These are phyloP conservation scores for Ceratosolen solmsi DNA, from an alignment of 1,140 invertebrate genomes.

Conservation along the genomic window DNA sequence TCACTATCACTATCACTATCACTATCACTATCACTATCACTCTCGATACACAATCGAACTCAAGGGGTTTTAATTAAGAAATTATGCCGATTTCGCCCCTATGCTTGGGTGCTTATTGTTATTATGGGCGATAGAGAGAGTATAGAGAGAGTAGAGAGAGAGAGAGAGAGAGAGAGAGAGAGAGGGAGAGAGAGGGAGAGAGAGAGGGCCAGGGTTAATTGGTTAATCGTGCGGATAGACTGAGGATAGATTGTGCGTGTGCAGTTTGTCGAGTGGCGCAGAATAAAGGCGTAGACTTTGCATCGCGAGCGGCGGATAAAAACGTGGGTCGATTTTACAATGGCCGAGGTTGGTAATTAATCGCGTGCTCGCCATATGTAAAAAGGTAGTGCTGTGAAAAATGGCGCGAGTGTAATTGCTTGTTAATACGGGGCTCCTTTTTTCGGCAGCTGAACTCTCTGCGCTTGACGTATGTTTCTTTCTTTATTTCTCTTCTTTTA, in stretches of 20 bases:
- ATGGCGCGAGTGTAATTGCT: slow-evolving; percentile 64
- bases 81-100: slow-evolving; percentile 59
- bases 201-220: slow-evolving; percentile 58
- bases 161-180: too few species aligned
- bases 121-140: slow-evolving; percentile 47
- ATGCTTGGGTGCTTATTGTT: neutral
- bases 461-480: neutral
- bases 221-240: slow-evolving; percentile 69
- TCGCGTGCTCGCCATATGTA: slow-evolving; percentile 48
- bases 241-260: slow-evolving; percentile 44
- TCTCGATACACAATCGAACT: neutral
- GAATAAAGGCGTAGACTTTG: slow-evolving; percentile 53
- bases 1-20: too few species aligned
- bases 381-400: slow-evolving; percentile 24
- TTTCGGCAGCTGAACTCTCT: neutral
- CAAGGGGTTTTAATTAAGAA: slow-evolving; percentile 68
- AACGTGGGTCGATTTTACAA: slow-evolving; percentile 16
- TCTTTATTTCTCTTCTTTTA: slow-evolving; percentile 1
- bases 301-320: slow-evolving; percentile 43
- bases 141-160: too few species aligned
- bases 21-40: neutral
- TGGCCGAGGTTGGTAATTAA: slow-evolving; percentile 59
- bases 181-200: too few species aligned
- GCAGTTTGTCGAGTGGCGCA: neutral
- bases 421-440: slow-evolving; percentile 59